phyloP scores from a whole-genome alignment of 2,113 vertebrate genomes.

The Siniperca chuatsi region DNA sequence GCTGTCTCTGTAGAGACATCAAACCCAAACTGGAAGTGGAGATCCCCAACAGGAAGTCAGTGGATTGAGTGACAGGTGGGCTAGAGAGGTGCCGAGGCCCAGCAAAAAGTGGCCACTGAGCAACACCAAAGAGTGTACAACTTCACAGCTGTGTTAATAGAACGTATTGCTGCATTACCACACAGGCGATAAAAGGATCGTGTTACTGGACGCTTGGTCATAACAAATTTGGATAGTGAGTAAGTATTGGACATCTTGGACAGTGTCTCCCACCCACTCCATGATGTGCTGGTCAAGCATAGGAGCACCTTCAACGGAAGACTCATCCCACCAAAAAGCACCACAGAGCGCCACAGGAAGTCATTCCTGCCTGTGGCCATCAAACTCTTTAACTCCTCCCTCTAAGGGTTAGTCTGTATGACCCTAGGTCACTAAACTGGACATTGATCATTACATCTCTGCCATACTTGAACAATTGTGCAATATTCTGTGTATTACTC shows the following conservation, averaged over 20 bases:
- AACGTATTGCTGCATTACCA: background rate
- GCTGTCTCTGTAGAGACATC: slow-evolving; percentile 26
- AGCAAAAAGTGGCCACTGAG: slow-evolving; percentile 7
- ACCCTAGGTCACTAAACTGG: too few relatives aligned
- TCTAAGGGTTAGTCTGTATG: too few relatives aligned
- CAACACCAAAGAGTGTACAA: background rate
- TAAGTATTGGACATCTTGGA: background rate
- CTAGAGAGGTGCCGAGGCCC: background rate
- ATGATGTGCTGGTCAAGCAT: too few relatives aligned
- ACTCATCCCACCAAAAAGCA: too few relatives aligned
- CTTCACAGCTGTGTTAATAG: slow-evolving; percentile 1
- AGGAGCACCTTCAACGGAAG: too few relatives aligned
- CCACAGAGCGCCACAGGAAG: too few relatives aligned
- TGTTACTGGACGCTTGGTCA: background rate
- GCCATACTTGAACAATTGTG: too few relatives aligned
- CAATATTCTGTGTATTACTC: too few relatives aligned
- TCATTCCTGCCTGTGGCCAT: too few relatives aligned
- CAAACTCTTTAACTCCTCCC: too few relatives aligned
- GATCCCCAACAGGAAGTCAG: slow-evolving; percentile 43
- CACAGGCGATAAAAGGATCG: slow-evolving; percentile 10
- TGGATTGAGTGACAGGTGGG: slow-evolving; percentile 22
- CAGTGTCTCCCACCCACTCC: too few relatives aligned
- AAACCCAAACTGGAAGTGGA: slow-evolving; percentile 46
- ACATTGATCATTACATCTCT: too few relatives aligned
- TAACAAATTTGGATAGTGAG: background rate